These are phyloP conservation scores for Drosophila lini DNA, from an alignment of 1,140 invertebrate genomes.

Conservation along the genomic window DNA sequence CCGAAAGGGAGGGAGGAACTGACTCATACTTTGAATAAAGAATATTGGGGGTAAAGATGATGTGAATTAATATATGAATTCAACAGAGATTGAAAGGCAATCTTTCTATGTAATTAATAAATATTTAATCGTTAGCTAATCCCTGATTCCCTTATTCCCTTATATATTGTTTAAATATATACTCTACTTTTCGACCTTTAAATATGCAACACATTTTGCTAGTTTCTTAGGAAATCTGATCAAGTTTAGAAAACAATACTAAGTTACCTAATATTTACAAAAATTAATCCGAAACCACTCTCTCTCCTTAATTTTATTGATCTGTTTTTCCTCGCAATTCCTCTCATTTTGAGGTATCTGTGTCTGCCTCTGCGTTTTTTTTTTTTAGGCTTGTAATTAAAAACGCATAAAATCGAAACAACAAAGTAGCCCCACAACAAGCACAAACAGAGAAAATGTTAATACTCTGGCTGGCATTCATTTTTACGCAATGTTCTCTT, in stretches of 20 bases:
- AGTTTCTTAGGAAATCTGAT: not conserved
- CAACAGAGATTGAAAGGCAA: no score
- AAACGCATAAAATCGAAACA: slow-evolving; percentile 67
- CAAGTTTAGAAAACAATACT: not conserved
- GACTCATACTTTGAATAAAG: not conserved
- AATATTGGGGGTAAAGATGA: not conserved
- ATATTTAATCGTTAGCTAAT: no score
- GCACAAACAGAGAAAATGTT: slow-evolving; percentile 48
- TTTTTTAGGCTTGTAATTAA: slow-evolving; percentile 58
- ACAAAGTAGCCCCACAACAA: slow-evolving; percentile 53
- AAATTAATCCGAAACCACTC: slow-evolving; percentile 1
- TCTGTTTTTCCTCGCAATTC: slow-evolving; percentile 3
- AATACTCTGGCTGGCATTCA: slow-evolving; percentile 42
- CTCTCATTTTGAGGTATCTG: slow-evolving; percentile 33
- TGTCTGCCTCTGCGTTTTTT: slow-evolving; percentile 10
- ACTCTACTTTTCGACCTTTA: not conserved
- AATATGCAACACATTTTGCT: slow-evolving; percentile 1
- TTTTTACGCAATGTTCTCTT: slow-evolving; percentile 70
- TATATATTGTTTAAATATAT: not conserved
- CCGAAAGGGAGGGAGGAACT: not conserved
- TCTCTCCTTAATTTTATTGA: not conserved
- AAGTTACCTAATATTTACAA: not conserved
- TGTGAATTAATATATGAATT: no score
- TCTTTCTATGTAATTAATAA: no score
- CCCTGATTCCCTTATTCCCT: no score